Percentiles rank a stretch among this genome's conserved stretches.
phyloP scores from a whole-genome alignment of 2,113 vertebrate genomes.

The Macquaria australasica region DNA sequence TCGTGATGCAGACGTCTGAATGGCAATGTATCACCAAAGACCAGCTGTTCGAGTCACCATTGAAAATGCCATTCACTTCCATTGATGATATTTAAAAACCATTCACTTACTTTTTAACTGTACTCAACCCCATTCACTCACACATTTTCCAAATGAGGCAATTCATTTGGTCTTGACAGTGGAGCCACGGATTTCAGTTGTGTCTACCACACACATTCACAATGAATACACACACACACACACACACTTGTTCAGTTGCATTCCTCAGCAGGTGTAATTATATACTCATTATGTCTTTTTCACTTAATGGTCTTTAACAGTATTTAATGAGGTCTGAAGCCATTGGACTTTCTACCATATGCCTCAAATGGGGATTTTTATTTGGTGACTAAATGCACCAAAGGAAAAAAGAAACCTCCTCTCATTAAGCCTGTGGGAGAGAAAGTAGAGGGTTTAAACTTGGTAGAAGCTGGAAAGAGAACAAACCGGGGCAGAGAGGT shows the following conservation, averaged over 20 bases:
- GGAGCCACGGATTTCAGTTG: background rate
- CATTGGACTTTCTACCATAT: slow-evolving; percentile 47
- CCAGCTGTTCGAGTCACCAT: slow-evolving; percentile 42
- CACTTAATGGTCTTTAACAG: slow-evolving; percentile 45
- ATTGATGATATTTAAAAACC: slow-evolving; percentile 13
- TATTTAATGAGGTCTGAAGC: slow-evolving; percentile 50
- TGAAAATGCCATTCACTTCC: slow-evolving; percentile 11
- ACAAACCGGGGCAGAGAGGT: slow-evolving; percentile 45
- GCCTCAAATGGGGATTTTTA: slow-evolving; percentile 49
- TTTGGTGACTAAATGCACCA: slow-evolving; percentile 56
- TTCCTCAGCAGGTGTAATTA: slow-evolving; percentile 40
- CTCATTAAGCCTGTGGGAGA: slow-evolving; percentile 51
- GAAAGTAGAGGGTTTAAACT: slow-evolving; percentile 54
- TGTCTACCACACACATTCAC: background rate
- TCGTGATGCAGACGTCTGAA: slow-evolving; percentile 26
- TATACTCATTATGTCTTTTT: slow-evolving; percentile 30
- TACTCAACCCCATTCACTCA: slow-evolving; percentile 27
- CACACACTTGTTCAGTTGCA: slow-evolving; percentile 12
- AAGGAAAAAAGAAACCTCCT: slow-evolving; percentile 20
- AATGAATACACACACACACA: slow-evolving; percentile 15
- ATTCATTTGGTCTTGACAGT: slow-evolving; percentile 16
- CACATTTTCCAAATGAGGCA: slow-evolving; percentile 31
- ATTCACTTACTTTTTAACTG: slow-evolving; percentile 32
- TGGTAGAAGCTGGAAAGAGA: slow-evolving; percentile 57
- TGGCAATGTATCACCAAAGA: slow-evolving; percentile 23